Conservation (phyloP, 1,140 invertebrate species). For the Eueides isabella region DNA sequence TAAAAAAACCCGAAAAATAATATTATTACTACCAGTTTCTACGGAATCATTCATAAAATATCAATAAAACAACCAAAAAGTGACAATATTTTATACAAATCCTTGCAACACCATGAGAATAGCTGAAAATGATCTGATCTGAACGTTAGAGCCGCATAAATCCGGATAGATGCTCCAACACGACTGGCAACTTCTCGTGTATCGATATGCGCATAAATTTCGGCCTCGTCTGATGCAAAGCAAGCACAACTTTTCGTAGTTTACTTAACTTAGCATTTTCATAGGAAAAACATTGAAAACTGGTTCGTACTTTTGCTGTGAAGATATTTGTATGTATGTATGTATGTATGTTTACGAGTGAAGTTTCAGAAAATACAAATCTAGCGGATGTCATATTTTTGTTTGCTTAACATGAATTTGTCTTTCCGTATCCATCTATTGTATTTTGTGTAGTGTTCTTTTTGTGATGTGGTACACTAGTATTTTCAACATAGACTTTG, state of each 20-base stretch:
- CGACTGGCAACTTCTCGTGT: slow-evolving; percentile 29
- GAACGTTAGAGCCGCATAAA: background rate
- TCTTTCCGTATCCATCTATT: background rate
- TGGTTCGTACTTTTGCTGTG: background rate
- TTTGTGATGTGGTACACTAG: background rate
- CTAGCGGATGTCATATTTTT: background rate
- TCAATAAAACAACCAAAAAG: background rate
- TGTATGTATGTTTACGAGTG: background rate
- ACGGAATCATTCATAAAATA: background rate
- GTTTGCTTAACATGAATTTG: background rate
- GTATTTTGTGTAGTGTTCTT: background rate
- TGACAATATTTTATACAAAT: background rate
- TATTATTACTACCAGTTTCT: too few species aligned
- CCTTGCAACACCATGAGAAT: background rate
- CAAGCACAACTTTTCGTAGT: slow-evolving; percentile 32
- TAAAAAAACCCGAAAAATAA: too few species aligned
- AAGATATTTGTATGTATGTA: background rate
- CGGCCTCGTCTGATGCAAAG: slow-evolving; percentile 30
- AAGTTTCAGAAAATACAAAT: slow-evolving; percentile 12
- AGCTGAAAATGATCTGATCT: background rate
- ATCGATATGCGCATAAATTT: slow-evolving; percentile 66
- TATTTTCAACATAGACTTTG: too few species aligned
- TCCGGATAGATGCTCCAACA: slow-evolving; percentile 8
- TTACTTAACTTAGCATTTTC: slow-evolving; percentile 27
- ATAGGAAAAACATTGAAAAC: slow-evolving; percentile 24